These are phyloP conservation scores for Graptemys geographica DNA, from an alignment of 2,797 vertebrate species.

Conservation along the genomic window DNA sequence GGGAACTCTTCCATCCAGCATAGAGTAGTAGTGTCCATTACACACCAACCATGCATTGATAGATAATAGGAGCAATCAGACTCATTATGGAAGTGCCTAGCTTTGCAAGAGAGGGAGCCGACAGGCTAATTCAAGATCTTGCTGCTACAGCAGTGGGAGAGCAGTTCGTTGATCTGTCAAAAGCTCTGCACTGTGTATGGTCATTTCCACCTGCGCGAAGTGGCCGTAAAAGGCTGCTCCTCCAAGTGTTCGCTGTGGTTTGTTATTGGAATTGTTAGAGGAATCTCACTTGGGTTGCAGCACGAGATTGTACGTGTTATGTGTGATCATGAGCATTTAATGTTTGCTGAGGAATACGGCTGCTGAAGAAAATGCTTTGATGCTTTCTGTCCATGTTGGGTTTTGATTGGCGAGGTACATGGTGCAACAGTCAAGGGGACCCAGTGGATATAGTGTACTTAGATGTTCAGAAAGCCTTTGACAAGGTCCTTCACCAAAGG, in stretches of 20 bases:
- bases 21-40: fast-evolving
- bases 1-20: fast-evolving
- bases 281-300: fast-evolving
- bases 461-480: too few species aligned
- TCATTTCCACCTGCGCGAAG: neutral
- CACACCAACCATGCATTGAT: neutral
- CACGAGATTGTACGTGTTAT: fast-evolving
- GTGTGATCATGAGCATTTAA: neutral
- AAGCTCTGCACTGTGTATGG: neutral
- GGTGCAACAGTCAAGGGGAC: neutral
- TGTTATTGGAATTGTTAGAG: neutral
- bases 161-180: fast-evolving
- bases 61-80: too few species aligned
- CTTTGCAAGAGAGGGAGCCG: fast-evolving
- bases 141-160: neutral
- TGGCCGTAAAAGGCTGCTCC: fast-evolving
- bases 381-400: neutral
- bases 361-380: neutral
- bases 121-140: fast-evolving
- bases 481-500: too few species aligned
- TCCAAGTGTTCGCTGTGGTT: fast-evolving
- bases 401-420: neutral
- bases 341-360: neutral
- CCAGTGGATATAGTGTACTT: too few species aligned
- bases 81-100: too few species aligned